phyloP scores from a whole-genome alignment of 2,797 vertebrate genomes.

The Mionectes olivaceus region DNA sequence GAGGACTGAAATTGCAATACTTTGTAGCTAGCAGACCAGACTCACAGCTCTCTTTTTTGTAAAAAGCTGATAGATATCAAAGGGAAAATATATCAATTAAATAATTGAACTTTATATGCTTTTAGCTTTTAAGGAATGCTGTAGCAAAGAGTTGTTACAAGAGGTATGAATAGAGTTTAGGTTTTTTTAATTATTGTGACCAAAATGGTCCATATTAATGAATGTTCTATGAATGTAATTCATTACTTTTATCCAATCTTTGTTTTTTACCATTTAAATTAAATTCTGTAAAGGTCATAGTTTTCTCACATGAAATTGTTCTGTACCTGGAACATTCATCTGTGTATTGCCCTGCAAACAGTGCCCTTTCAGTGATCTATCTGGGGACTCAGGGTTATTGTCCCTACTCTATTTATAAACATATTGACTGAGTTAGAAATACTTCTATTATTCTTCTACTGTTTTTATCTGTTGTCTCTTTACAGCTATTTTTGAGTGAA shows the following conservation, averaged over 20 bases:
- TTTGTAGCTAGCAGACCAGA: not conserved
- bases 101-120: not conserved
- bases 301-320: not conserved
- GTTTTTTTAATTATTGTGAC: not conserved
- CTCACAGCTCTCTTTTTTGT: not conserved
- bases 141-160: not conserved
- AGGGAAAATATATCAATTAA: not conserved
- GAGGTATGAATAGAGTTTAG: not conserved
- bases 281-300: not conserved
- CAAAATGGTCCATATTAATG: not conserved
- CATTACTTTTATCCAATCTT: not conserved
- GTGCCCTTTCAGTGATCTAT: not conserved
- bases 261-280: not conserved
- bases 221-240: not conserved
- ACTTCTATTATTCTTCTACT: not conserved
- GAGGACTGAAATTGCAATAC: not conserved
- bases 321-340: not conserved
- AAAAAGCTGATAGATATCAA: not conserved
- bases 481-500: slow-evolving; percentile 14
- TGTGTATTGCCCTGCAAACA: not conserved
- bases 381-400: not conserved
- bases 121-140: not conserved
- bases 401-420: slow-evolving; percentile 24
- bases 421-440: not conserved
- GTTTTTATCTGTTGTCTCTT: not conserved